phyloP scores from a whole-genome alignment of 2,113 vertebrate genomes.

The Actenoides hombroni region DNA sequence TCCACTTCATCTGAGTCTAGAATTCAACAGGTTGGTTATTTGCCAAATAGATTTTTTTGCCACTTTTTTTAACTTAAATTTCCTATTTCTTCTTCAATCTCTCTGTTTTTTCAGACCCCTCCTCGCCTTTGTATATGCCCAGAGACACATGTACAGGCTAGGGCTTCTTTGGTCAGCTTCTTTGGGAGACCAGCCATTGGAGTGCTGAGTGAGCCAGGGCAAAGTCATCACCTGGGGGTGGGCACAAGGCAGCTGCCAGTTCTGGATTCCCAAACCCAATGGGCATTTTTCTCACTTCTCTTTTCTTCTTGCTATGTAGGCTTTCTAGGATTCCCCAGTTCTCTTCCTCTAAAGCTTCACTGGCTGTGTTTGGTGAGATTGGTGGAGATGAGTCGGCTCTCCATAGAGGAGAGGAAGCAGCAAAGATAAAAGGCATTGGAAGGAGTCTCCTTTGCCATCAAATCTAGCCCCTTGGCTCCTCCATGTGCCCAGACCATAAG shows the following conservation, averaged over 20 bases:
- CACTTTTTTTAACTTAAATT: neutral
- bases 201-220: neutral
- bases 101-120: neutral
- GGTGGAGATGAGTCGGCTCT: neutral
- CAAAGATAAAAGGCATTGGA: neutral
- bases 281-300: neutral
- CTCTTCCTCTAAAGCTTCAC: neutral
- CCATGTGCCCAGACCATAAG: neutral
- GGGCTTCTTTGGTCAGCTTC: neutral
- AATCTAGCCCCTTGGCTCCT: neutral
- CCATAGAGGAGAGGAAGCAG: neutral
- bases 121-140: neutral
- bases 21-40: neutral
- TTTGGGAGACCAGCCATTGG: neutral
- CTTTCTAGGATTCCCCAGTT: neutral
- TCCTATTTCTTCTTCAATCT: neutral
- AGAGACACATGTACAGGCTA: neutral
- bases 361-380: neutral
- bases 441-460: neutral
- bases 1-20: neutral
- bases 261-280: neutral
- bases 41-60: neutral
- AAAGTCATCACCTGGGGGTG: neutral
- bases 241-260: fast-evolving
- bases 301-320: neutral